A percentile compares a stretch with the other conserved stretches of the same genome.
phyloP scores from a whole-genome alignment of 2,797 vertebrate species.

The Eulemur coronatus region DNA sequence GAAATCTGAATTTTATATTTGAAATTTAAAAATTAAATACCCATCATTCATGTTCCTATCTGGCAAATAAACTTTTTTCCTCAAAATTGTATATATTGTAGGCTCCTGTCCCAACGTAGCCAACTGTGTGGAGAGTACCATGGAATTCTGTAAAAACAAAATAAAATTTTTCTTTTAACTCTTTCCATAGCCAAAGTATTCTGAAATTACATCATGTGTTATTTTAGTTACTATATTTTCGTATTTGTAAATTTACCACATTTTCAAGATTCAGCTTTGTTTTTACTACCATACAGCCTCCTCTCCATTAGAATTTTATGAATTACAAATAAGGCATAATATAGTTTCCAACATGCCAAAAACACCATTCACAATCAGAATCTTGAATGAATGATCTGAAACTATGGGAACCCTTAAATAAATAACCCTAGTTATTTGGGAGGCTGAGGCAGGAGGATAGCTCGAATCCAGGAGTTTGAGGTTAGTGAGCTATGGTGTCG shows the following conservation, averaged over 20 bases:
- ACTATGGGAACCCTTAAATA: conserved; percentile 5
- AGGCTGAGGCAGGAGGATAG: neutral
- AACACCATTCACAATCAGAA: neutral
- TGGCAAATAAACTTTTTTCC: neutral
- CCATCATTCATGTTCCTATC: neutral
- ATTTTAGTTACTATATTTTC: conserved; percentile 39
- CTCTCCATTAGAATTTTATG: neutral
- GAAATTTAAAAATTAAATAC: conserved; percentile 67
- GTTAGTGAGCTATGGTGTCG: neutral
- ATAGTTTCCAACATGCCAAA: neutral
- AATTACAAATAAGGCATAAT: conserved; percentile 37
- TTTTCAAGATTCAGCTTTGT: conserved; percentile 27
- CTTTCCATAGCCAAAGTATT: conserved; percentile 11
- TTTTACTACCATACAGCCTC: neutral
- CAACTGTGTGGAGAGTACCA: conserved; percentile 43
- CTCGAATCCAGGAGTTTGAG: neutral
- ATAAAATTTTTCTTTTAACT: conserved; percentile 60
- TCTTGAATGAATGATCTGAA: neutral
- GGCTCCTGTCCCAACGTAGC: conserved; percentile 57
- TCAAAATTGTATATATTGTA: neutral
- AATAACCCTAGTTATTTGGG: neutral
- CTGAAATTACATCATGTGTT: conserved; percentile 28
- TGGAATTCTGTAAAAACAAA: conserved; percentile 70
- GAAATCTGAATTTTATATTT: conserved; percentile 25
- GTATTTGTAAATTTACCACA: conserved; percentile 10